Percentiles rank a stretch among this genome's conserved stretches.
Evolutionary conservation across 2,113 vertebrate species (phyloP).

Genomic region (Scartelaos histophorus): DNA sequence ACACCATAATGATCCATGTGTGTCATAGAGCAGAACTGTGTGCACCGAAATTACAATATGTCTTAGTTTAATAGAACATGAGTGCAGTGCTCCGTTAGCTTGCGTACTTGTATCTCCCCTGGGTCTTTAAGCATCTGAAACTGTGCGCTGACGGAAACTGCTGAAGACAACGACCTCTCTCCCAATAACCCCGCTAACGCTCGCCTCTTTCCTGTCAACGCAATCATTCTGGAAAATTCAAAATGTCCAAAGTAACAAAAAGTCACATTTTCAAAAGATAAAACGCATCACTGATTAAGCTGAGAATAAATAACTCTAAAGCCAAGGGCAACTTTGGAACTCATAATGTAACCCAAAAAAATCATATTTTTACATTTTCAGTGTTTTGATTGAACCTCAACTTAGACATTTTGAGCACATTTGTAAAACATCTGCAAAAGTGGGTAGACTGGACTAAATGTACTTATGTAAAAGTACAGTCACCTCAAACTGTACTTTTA

Average conservation of each 20-base stretch:
- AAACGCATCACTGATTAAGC: too few relatives aligned
- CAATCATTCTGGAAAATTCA: not conserved
- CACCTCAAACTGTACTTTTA: too few relatives aligned
- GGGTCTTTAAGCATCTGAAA: conserved; percentile 28
- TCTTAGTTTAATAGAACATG: not conserved
- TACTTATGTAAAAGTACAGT: too few relatives aligned
- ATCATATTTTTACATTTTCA: not conserved
- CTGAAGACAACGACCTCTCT: conserved; percentile 43
- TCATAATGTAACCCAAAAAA: too few relatives aligned
- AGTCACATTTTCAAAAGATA: too few relatives aligned
- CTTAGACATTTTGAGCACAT: not conserved
- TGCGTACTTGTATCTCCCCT: conserved; percentile 25
- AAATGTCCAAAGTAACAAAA: not conserved
- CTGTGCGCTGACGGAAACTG: conserved; percentile 57
- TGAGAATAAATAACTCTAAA: too few relatives aligned
- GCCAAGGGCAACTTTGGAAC: too few relatives aligned
- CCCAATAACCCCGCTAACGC: conserved; percentile 22
- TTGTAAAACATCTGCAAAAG: too few relatives aligned
- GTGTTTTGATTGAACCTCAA: not conserved
- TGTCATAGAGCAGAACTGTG: too few relatives aligned
- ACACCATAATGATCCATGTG: too few relatives aligned
- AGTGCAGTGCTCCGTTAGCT: not conserved
- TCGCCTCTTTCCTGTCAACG: not conserved
- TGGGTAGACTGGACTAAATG: too few relatives aligned
- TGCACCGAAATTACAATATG: too few relatives aligned